phyloP scores from a whole-genome alignment of 2,797 vertebrate species.

The Acomys russatus region DNA sequence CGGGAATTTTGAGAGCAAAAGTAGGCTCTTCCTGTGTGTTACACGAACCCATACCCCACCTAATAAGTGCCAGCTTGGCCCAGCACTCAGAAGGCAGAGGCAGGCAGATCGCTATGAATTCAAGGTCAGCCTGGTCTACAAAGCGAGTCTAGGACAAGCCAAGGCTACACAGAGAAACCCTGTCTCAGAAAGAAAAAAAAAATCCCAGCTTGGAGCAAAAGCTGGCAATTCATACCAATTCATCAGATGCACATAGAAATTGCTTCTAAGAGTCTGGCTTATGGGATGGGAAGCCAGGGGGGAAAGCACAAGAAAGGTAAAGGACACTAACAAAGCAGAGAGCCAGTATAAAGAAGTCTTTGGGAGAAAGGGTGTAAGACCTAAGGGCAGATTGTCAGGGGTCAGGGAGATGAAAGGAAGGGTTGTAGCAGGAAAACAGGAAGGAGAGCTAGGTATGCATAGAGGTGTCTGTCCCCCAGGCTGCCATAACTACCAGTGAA shows the following conservation, averaged over 20 bases:
- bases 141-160: too few relatives aligned
- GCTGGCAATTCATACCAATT: not conserved
- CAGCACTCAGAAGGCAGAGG: too few relatives aligned
- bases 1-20: slow-evolving; percentile 27
- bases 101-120: too few relatives aligned
- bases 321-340: not conserved
- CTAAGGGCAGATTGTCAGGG: not conserved
- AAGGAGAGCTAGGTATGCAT: not conserved
- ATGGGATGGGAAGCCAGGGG: not conserved
- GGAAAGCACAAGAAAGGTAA: not conserved
- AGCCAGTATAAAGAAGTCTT: not conserved
- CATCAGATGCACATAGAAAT: not conserved
- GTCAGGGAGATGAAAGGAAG: not conserved
- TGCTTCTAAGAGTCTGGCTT: not conserved
- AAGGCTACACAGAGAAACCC: too few relatives aligned
- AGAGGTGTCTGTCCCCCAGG: too few relatives aligned
- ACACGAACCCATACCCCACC: not conserved
- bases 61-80: not conserved
- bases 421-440: not conserved
- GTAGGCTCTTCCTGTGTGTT: not conserved
- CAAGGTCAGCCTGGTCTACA: too few relatives aligned
- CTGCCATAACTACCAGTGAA: not conserved
- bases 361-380: not conserved
- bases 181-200: too few relatives aligned
- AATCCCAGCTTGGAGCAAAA: not conserved